phyloP scores from a whole-genome alignment of 2,888 invertebrate genomes.

The Callinectes sapidus region DNA sequence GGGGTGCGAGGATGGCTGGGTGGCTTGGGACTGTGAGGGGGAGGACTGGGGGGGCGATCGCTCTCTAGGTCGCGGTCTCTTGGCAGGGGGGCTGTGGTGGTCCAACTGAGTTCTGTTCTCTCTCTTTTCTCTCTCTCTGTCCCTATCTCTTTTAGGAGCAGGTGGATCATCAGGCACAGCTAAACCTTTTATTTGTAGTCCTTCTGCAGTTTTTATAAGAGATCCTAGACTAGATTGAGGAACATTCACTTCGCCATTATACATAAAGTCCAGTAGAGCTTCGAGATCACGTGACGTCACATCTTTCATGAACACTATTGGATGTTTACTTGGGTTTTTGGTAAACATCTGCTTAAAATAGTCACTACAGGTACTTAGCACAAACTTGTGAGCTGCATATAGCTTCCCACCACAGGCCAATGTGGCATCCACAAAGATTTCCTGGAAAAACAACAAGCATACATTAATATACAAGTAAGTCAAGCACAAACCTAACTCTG shows the following conservation, averaged over 20 bases:
- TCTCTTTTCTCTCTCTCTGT: slow-evolving; percentile 64
- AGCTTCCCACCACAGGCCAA: slow-evolving; percentile 72
- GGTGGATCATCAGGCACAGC: slow-evolving; percentile 73
- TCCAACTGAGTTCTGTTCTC: slow-evolving; percentile 59
- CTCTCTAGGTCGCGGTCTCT: slow-evolving; percentile 67
- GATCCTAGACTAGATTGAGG: slow-evolving; percentile 73
- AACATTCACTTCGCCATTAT: slow-evolving; percentile 73
- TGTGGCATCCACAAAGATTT: slow-evolving; percentile 72
- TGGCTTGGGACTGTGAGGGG: slow-evolving; percentile 50
- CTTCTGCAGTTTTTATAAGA: slow-evolving; percentile 72
- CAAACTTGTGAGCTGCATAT: slow-evolving; percentile 73
- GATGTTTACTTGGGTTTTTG: slow-evolving; percentile 71
- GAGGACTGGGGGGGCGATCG: slow-evolving; percentile 65
- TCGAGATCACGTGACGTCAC: slow-evolving; percentile 72
- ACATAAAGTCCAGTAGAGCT: slow-evolving; percentile 72
- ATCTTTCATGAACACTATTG: slow-evolving; percentile 73
- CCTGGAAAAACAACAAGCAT: slow-evolving; percentile 58
- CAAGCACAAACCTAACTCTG: neutral
- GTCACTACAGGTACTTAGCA: slow-evolving; percentile 73
- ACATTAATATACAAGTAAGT: neutral
- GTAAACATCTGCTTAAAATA: slow-evolving; percentile 73
- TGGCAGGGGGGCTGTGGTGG: slow-evolving; percentile 69
- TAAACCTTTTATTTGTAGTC: slow-evolving; percentile 72
- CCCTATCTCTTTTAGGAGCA: slow-evolving; percentile 66
- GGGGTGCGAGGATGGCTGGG: slow-evolving; percentile 52